Base-by-base conservation (phyloP, 2,797 vertebrate genomes). In the Poeciliopsis paucimaculata region DNA sequence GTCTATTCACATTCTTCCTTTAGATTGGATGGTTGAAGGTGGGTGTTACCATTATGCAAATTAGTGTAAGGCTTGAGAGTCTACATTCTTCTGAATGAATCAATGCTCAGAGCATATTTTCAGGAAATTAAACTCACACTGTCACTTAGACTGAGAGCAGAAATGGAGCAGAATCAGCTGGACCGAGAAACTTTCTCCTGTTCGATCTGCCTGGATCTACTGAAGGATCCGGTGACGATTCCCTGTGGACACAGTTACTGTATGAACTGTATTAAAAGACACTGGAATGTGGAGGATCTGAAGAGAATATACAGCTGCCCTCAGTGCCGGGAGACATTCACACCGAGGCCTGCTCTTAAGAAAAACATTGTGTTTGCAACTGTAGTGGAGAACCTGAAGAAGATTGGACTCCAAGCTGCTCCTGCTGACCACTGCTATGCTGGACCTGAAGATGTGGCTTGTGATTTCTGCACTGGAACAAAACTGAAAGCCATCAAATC, bases 351-450 rank as follows among this genome's bases (percentile, higher is more conserved):
- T 45, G 39, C 18, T 36, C 13, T 75, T 39, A 16, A 36, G 60
- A 68, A 68, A 43, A 51, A 70, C 36, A 28, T 18, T 41, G 45
- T 72, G 2, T 55, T 76, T n/a, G 73, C 64, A 60, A 36, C 8
- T 46, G 20, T 80, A 46, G 51, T 75, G 41, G 73, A 76, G 31
- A 12, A 76, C 31, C 53, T 81, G 43, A 81, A 62, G 74, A 76
- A 81, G 34, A 41, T 26, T 76, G 66, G 53, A 72, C 43, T 64
- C 43, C 74, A 72, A 53, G 66, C 20, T 36, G 45, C 75, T 41
- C 36, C 57, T 72, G 75, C 34, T 64, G 70, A 77, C 34, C 68
- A 26, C 77, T 66, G 77, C 74, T 72, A 46, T 79, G 71, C 76
- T 77, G 76, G 76, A 36, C 31, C 60, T 36, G 0, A 36, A 64